These are phyloP conservation scores for Amphiprion percula DNA, from an alignment of 2,113 vertebrate genomes.

Conservation along the genomic window DNA sequence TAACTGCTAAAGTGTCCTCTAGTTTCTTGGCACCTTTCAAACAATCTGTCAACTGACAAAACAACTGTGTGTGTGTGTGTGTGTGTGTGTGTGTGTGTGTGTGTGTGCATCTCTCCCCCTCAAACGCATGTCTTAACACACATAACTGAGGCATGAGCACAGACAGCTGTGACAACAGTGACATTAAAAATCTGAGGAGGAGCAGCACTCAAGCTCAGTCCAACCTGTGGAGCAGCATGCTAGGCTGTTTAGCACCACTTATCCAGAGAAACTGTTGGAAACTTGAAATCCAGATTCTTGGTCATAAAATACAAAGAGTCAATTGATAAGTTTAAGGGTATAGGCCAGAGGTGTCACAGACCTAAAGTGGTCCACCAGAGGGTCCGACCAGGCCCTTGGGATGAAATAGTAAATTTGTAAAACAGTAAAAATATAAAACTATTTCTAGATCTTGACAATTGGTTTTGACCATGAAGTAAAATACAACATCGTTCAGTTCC, in stretches of 20 bases:
- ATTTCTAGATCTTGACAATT: too few relatives aligned
- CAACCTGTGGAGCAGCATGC: conserved; percentile 58
- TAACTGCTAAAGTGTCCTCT: conserved; percentile 29
- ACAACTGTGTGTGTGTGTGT: conserved; percentile 54
- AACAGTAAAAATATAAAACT: too few relatives aligned
- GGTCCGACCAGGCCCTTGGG: too few relatives aligned
- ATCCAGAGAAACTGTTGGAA: neutral
- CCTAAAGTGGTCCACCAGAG: too few relatives aligned
- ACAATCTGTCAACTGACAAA: conserved; percentile 76
- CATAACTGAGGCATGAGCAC: conserved; percentile 62
- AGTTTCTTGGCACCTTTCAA: conserved; percentile 58
- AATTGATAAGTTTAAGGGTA: neutral
- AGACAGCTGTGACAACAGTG: conserved; percentile 82
- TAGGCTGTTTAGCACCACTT: conserved; percentile 16
- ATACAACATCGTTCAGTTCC: too few relatives aligned
- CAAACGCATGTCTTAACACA: conserved; percentile 44
- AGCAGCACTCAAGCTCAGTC: conserved; percentile 38
- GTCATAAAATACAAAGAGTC: neutral
- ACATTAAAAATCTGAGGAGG: conserved; percentile 69
- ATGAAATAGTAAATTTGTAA: too few relatives aligned
- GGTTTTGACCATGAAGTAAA: too few relatives aligned
- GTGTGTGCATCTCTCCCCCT: conserved; percentile 13
- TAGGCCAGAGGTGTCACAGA: too few relatives aligned
- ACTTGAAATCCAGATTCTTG: neutral
- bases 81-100: neutral